Base-by-base conservation (phyloP, 2,113 vertebrate species). In the Symphodus melops region DNA sequence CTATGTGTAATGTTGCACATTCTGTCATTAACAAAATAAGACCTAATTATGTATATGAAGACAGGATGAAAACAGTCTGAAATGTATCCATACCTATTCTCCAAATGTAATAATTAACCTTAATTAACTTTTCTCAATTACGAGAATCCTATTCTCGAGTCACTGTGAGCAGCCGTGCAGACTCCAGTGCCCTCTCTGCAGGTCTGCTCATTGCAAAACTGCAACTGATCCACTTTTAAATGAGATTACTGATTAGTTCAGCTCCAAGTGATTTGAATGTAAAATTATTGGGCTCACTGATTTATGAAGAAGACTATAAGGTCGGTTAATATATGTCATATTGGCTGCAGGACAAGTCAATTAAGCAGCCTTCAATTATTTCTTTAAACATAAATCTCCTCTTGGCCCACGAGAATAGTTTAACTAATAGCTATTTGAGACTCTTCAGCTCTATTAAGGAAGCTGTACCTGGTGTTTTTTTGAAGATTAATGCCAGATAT, bases 231-330 rank as follows among this genome's bases (percentile, higher is more conserved):
- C 81, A 61, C 80, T 86, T 89, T 82, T 42, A 89, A 87, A 87
- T 72, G 83, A 90, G 84, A 88, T 92, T 79, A 72, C 82, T 88
- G 91, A 93, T 90, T 92, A 92, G 89, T 89, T 93, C 90, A 81
- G 91, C 89, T 92, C 83, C 72, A 42, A 81, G 82, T 80, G 86
- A 92, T 91, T 85, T 87, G 79, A 91, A 91, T 91, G 89, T 84
- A 82, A 88, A 92, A 92, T 91, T 82, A 92, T 85, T 60, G 46
- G 67, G 83, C 87, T 88, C 84, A 83, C 72, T 93, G 90, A 94
- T 94, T 95, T 93, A 94, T 94, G 88, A 92, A 92, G 86, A 92
- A 74, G 82, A 91, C 83, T 91, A 80, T 90, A 88, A 91, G 93
- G 92, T 93, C 93, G 91, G 82, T 83, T 90, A 91, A 91, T 89